Base-by-base conservation (phyloP, 1,140 invertebrate genomes). In the Calliopsis andreniformis region DNA sequence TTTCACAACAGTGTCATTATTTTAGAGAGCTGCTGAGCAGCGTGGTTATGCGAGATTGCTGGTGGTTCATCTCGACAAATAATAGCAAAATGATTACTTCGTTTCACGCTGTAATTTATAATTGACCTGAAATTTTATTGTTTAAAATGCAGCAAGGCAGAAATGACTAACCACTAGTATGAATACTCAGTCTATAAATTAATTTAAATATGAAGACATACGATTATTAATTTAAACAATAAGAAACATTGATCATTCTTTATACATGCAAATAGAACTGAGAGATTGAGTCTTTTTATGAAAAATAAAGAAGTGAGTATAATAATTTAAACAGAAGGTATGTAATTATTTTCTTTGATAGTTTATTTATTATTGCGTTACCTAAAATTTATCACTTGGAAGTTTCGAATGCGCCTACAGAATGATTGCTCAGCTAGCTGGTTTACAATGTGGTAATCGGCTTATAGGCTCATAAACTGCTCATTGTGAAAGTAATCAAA, bases 1-100 rank as follows among this genome's bases (percentile, higher is more conserved):
- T 72, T 72, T 72, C 69, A 25, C 45, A 72, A 72, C 1, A 42
- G 23, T 3, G 1, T 42, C 45, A 32, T 72, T 63, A 63, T 12
- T 12, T 2, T 8, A 35, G 30, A 12, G 8, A 47, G n/a, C 14
- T 32, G 16, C 35, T 7, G 12, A 18, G 1, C 35, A 23, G 10
- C 0, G 20, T 16, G 51, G 43, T 55, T 43, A 7, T 43, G 25
- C 2, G 18, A 45, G 25, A 56, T 56, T 56, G 32, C 39, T n/a
- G 16, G 6, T 16, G 30, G 66, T 14, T 58, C 67, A 58, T 45
- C 42, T 32, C 18, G 16, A n/a, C 30, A 47, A 16, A 14, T 56
- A 45, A 55, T 56, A 39, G 14, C 14, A 3, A 53, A 35, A 53
- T 20, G 7, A 66, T 53, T 63, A 28, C 16, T 30, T 20, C n/a